Evolutionary conservation across 2,888 invertebrate species (phyloP).

Genomic region (Papilio demoleus): DNA sequence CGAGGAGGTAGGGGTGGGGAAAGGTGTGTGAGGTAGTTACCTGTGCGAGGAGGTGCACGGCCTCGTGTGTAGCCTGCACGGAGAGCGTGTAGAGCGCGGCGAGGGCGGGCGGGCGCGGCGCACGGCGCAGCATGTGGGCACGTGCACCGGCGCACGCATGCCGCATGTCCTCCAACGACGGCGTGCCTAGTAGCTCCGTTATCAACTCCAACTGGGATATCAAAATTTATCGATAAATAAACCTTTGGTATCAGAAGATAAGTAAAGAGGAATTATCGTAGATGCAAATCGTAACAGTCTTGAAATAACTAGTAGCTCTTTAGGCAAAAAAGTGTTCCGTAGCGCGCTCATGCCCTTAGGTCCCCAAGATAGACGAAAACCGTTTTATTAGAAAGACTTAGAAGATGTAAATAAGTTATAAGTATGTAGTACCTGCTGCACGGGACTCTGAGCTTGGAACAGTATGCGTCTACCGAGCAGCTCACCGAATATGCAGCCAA

Average conservation of each 20-base stretch:
- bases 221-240: background rate
- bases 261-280: too few relatives aligned
- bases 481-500: conserved; percentile 99
- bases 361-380: too few relatives aligned
- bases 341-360: too few relatives aligned
- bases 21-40: conserved; percentile 48
- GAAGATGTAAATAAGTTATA: background rate
- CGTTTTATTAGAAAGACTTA: too few relatives aligned
- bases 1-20: conserved; percentile 58
- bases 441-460: conserved; percentile 99
- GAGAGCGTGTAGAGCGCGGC: conserved; percentile 96
- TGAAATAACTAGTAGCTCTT: too few relatives aligned
- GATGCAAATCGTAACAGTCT: too few relatives aligned
- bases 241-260: background rate
- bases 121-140: conserved; percentile 94
- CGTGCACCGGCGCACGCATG: conserved; percentile 98
- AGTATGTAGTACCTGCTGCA: conserved; percentile 89
- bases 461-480: conserved; percentile 97
- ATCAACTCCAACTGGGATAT: conserved; percentile 94
- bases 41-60: conserved; percentile 94
- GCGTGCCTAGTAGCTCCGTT: conserved; percentile 98
- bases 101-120: conserved; percentile 94
- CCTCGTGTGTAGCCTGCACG: conserved; percentile 97
- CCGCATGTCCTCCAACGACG: conserved; percentile 97
- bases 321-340: too few relatives aligned